Percentiles rank a stretch among this genome's conserved stretches.
These are phyloP conservation scores for Mirounga angustirostris DNA, from an alignment of 2,113 vertebrate species.

Conservation along the genomic window DNA sequence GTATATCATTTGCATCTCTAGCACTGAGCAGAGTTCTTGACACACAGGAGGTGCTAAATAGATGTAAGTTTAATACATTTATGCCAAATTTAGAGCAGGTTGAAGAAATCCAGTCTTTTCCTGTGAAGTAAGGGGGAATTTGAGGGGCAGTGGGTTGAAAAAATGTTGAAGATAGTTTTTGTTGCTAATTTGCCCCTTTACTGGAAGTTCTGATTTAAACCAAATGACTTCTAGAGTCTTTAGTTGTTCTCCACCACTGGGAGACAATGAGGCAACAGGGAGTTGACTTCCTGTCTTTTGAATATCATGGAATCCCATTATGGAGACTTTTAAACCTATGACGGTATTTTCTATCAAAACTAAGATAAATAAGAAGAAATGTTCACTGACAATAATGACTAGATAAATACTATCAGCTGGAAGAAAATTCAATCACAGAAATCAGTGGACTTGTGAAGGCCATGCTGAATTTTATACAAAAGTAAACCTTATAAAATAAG, in stretches of 20 bases:
- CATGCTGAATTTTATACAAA: neutral
- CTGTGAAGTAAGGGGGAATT: neutral
- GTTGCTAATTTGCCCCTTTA: neutral
- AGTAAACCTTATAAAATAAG: neutral
- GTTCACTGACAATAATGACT: conserved; percentile 18
- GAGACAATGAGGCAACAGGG: neutral
- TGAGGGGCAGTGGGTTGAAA: neutral
- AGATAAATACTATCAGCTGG: conserved; percentile 21
- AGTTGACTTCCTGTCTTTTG: neutral
- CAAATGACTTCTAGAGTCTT: conserved; percentile 29
- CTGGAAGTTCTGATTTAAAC: conserved; percentile 10
- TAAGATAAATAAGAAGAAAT: conserved; percentile 36
- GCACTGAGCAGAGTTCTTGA: neutral
- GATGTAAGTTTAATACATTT: conserved; percentile 24
- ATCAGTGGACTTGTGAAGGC: neutral
- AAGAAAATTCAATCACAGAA: conserved; percentile 38
- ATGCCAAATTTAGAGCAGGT: conserved; percentile 21
- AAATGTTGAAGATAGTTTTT: neutral
- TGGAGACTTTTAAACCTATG: conserved; percentile 23
- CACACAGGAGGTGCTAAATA: neutral
- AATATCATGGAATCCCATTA: neutral
- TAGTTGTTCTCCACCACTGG: neutral
- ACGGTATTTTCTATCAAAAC: conserved; percentile 60
- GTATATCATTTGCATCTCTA: neutral
- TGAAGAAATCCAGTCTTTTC: neutral